Base-by-base conservation (phyloP, 1,140 invertebrate species). In the Trachelipus rathkii region DNA sequence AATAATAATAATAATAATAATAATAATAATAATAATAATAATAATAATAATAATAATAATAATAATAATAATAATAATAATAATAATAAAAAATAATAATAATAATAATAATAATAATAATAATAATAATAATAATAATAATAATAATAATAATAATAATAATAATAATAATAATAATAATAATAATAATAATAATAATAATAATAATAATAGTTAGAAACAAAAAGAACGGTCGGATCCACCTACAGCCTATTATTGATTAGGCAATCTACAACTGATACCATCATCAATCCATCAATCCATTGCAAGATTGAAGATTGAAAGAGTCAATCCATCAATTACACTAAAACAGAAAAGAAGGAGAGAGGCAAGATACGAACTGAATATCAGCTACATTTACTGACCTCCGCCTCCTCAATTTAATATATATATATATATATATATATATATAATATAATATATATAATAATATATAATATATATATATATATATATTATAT, bases 401-500 rank as follows among this genome's bases (percentile, higher is more conserved):
- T 33, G 33, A 33, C 33, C 33, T 33, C 33, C 33, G 6, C 33
- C 33, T 33, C 33, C 33, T 33, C 33, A 33, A 33, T 33, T 33
- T 33, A 33, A 33, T 33, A 33, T 33, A 33, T 33, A 33, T 33
- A 33, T 33, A 33, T 33, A 33, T 33, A 33, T 33, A 33, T 33
- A 33, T 33, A 33, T 33, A 33, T 33, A 33, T 33, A 33, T 33
- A 33, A 33, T 33, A 33, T 33, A 33, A 33, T 33, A 33, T 33
- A 33, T 33, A 60, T 60, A 60, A 4, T 4, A 4, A 60, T 60
- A 60, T 60, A 60, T 60, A 60, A 60, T 60, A 60, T 60, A 60
- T 60, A 33, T 60, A 60, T 60, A 60, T 60, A 60, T 60, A 60
- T 60, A 60, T 60, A 60, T 60, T 60, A 60, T 60, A 60, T 60